These are phyloP conservation scores for Fratercula arctica DNA, from an alignment of 2,797 vertebrate species.

Conservation along the genomic window DNA sequence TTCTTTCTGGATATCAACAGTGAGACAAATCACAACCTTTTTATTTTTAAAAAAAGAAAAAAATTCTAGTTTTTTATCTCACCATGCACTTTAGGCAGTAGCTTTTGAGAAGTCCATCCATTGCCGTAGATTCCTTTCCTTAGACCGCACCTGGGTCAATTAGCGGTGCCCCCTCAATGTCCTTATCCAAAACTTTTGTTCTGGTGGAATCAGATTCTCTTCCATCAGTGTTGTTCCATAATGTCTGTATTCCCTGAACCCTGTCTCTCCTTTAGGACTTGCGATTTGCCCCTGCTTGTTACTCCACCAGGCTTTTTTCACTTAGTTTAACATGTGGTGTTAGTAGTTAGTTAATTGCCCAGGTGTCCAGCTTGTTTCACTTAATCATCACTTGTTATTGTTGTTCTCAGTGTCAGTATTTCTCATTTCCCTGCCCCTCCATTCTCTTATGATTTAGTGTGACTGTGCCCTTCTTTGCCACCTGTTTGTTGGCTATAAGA, in stretches of 20 bases:
- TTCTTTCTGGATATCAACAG: neutral
- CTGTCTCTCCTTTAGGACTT: neutral
- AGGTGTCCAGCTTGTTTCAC: neutral
- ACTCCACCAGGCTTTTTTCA: neutral
- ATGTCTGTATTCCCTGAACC: neutral
- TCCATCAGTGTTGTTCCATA: neutral
- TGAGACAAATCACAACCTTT: neutral
- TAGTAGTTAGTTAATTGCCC: neutral
- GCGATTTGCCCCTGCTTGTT: neutral
- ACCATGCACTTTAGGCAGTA: neutral
- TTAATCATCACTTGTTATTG: neutral
- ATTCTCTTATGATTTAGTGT: neutral
- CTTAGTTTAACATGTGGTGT: neutral
- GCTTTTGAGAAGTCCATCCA: neutral
- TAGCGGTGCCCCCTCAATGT: neutral
- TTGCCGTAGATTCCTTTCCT: neutral
- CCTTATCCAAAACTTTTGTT: neutral
- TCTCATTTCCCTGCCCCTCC: neutral
- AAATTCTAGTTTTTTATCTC: neutral
- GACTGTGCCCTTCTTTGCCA: neutral
- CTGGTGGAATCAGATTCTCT: neutral
- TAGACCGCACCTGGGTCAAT: neutral
- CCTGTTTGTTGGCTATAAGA: neutral
- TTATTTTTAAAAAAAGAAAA: neutral
- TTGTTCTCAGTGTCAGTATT: neutral